Evolutionary conservation across 2,113 vertebrate species (phyloP).

Genomic region (Siniperca chuatsi): DNA sequence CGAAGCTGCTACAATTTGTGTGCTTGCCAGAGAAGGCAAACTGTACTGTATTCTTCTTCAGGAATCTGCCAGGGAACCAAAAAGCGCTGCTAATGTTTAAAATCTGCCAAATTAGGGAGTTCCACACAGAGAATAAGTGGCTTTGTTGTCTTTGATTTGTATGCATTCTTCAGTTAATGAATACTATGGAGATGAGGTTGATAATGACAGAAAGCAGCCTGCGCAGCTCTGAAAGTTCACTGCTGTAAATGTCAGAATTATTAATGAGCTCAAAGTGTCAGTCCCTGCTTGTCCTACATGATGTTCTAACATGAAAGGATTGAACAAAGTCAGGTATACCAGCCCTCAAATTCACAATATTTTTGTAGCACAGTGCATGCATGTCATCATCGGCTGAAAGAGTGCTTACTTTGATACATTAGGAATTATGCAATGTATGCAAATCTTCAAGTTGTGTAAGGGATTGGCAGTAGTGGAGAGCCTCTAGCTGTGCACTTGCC

Average conservation of each 20-base stretch:
- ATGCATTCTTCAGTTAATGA: slow-evolving; percentile 62
- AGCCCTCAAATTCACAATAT: slow-evolving; percentile 28
- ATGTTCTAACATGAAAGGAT: slow-evolving; percentile 46
- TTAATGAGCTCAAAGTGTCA: slow-evolving; percentile 53
- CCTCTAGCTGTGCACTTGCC: slow-evolving; percentile 52
- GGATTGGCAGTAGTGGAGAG: slow-evolving; percentile 26
- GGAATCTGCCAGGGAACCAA: slow-evolving; percentile 46
- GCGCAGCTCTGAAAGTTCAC: slow-evolving; percentile 64
- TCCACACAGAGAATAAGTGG: slow-evolving; percentile 15
- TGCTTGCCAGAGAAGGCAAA: slow-evolving; percentile 47
- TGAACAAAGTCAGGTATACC: slow-evolving; percentile 35
- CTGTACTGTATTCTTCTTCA: slow-evolving; percentile 41
- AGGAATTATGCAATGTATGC: slow-evolving; percentile 3
- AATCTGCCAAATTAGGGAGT: slow-evolving; percentile 46
- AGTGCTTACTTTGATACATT: slow-evolving; percentile 27
- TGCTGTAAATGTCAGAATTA: slow-evolving; percentile 72
- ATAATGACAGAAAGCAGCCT: slow-evolving; percentile 64
- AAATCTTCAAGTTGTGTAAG: slow-evolving; percentile 18
- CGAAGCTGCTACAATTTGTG: slow-evolving; percentile 60
- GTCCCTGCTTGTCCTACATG: slow-evolving; percentile 38
- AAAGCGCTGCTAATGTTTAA: slow-evolving; percentile 39
- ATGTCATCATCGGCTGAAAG: slow-evolving; percentile 16
- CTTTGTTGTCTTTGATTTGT: slow-evolving; percentile 57
- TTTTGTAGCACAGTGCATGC: neutral
- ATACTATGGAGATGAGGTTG: slow-evolving; percentile 51